Evolutionary conservation across 2,797 vertebrate genomes (phyloP), one percentile per base, ranked within the genome.

Genomic region (Dryobates pubescens): DNA sequence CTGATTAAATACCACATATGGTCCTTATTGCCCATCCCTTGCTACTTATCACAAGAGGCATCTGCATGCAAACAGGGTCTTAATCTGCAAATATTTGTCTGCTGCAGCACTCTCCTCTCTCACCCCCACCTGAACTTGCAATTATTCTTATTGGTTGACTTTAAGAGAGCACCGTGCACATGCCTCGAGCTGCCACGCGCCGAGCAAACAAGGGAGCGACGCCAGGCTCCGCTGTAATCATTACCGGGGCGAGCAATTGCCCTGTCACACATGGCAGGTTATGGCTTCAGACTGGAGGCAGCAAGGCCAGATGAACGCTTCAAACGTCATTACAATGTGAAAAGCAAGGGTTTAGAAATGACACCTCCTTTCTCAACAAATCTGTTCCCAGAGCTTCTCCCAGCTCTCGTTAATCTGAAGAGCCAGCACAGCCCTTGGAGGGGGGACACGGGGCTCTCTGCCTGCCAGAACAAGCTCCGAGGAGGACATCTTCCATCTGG

Each of bases 181-280:
- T 2, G 56, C 91, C 91, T 93, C 12, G 78, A 86, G 54, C 34
- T 89, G 86, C 82, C 80, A 89, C 54, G 23, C 57, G 6, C 53
- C n/a, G 3, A 93, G 82, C 82, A 74, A 93, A 63, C 73, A 80
- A 56, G 47, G 79, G 76, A 91, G 65, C 76, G 70, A 64, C 41
- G 22, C 70, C 8, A 49, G 73, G 85, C 89, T 70, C 62, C 0
- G 58, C 82, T 58, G 73, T 12, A 91, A 92, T 68, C 65, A 26
- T 93, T 71, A 91, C 58, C 62, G 3, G 79, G 89, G 89, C 69
- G 20, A 96, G 96, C 89, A 92, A 93, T 76, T 90, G 93, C 93
- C 96, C 96, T 90, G 93, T 93, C 95, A 92, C 95, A 91, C 89
- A 36, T n/a, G 87, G 95, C 89, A 94, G 90, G 86, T 96, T 92